These are phyloP conservation scores for Pteronura brasiliensis DNA, from an alignment of 2,113 vertebrate genomes.

Conservation along the genomic window DNA sequence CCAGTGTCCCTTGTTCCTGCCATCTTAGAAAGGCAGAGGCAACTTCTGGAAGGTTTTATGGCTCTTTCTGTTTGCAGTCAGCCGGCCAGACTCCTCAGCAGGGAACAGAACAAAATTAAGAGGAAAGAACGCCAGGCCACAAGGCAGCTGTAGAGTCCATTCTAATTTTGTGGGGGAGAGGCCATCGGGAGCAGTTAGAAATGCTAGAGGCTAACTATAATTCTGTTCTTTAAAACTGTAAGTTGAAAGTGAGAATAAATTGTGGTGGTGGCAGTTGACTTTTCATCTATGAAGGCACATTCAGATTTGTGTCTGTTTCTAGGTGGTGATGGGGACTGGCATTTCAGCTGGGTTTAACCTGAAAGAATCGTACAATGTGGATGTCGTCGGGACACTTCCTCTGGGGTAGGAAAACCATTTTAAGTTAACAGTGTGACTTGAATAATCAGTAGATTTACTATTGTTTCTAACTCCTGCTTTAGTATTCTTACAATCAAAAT, in stretches of 20 bases:
- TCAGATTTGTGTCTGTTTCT: constrained; percentile 55
- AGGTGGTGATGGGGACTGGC: constrained; percentile 94
- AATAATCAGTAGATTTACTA: background rate
- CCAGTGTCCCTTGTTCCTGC: background rate
- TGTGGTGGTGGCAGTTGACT: background rate
- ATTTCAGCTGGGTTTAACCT: constrained; percentile 92
- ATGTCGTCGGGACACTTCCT: constrained; percentile 92
- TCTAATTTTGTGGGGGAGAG: background rate
- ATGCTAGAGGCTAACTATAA: background rate
- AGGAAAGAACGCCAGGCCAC: background rate
- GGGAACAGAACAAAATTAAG: background rate
- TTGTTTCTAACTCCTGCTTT: background rate
- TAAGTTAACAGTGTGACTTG: background rate
- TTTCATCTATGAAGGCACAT: background rate
- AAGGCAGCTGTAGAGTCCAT: background rate
- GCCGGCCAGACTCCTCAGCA: background rate
- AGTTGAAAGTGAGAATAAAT: background rate
- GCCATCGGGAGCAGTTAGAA: background rate
- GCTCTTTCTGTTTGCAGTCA: background rate
- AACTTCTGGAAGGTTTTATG: background rate
- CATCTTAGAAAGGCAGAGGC: background rate
- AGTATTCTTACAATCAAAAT: background rate
- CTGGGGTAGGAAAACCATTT: constrained; percentile 86
- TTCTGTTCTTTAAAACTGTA: background rate
- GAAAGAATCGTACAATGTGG: constrained; percentile 84